Percentiles rank a stretch among this genome's conserved stretches.
These are phyloP conservation scores for Trissonchulus sp. DNA, from an alignment of 2,888 invertebrate species.

Conservation along the genomic window DNA sequence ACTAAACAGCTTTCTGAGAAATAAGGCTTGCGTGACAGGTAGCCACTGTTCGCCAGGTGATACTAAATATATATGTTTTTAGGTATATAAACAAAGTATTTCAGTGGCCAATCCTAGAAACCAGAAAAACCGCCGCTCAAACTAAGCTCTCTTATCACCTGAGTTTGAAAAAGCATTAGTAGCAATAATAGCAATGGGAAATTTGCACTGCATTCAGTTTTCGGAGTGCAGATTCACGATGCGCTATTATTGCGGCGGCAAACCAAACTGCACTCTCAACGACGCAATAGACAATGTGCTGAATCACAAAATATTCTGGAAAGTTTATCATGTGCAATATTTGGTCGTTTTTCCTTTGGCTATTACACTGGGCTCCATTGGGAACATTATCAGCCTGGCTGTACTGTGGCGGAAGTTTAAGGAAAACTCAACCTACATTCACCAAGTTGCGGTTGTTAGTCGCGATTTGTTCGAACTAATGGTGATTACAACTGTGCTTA, in stretches of 20 bases:
- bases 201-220: background rate
- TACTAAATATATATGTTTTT: too few relatives aligned
- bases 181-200: too few relatives aligned
- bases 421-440: background rate
- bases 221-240: background rate
- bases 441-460: background rate
- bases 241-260: background rate
- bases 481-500: background rate
- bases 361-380: background rate
- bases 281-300: background rate
- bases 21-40: too few relatives aligned
- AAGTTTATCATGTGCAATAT: background rate
- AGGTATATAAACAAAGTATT: too few relatives aligned
- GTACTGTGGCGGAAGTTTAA: background rate
- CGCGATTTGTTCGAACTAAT: background rate
- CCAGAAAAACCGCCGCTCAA: too few relatives aligned
- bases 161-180: too few relatives aligned
- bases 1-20: too few relatives aligned
- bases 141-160: too few relatives aligned
- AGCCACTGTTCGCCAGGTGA: too few relatives aligned
- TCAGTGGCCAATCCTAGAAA: too few relatives aligned
- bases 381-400: background rate
- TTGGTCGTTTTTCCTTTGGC: background rate
- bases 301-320: background rate
- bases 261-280: background rate